Evolutionary conservation across 2,888 invertebrate genomes (phyloP), one percentile per base, ranked within the genome.

Genomic region (Cylindroiulus punctatus): DNA sequence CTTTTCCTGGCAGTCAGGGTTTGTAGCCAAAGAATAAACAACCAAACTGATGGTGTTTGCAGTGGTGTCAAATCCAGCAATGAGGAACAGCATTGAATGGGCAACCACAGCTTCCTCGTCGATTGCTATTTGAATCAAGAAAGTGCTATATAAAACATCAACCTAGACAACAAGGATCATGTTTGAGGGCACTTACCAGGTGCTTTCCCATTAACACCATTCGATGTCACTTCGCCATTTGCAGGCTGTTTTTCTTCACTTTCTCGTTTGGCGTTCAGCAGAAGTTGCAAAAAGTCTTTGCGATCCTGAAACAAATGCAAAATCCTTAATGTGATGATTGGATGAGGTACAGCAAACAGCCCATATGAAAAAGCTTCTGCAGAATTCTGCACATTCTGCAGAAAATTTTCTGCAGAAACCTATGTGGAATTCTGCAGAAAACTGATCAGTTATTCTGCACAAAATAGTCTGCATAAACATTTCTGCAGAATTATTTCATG

Each of bases 31-130:
- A 0, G 17, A 17, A 47, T 86, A 86, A 44, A 30, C 14, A 8
- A 44, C 84, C 30, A 52, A 40, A 30, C 65, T 76, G 26, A 86
- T 32, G 14, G 84, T 36, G 30, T 36, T 81, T 32, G 86, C 52
- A 17, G 76, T 47, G 0, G 84, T 86, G 19, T 86, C 86, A 84
- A 86, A 86, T 14, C 86, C 86, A 44, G 86, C 86, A 22, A 86
- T 22, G 32, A 86, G 65, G 40, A 86, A 86, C 14, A 84, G 32
- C 17, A 84, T 76, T n/a, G 81, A 52, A 36, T 86, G 84, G 44
- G 86, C 84, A 47, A 84, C 81, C 32, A 86, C 76, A 0, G 42
- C 84, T 19, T 86, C 86, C 19, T 65, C 81, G 42, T 32, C 44
- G 7, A 86, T 42, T 40, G 84, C 86, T 86, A 84, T 2, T n/a